Evolutionary conservation across 2,113 vertebrate species (phyloP).

Genomic region (Bubalus kerabau): DNA sequence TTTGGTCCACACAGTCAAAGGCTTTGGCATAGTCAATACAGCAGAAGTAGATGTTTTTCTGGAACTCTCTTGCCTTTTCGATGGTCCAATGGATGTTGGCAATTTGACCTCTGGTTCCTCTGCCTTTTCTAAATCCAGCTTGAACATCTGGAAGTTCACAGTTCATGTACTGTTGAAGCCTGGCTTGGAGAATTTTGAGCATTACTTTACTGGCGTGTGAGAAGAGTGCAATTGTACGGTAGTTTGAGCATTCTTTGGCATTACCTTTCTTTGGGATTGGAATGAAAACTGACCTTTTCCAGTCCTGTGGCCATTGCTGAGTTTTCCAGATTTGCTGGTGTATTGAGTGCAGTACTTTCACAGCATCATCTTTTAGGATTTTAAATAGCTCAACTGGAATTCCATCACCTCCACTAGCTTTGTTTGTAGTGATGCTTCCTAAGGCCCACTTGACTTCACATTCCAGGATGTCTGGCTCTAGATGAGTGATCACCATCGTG

Average conservation of each 20-base stretch:
- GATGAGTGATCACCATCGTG: background rate
- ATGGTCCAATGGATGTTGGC: background rate
- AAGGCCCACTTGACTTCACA: background rate
- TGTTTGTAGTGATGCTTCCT: background rate
- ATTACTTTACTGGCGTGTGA: background rate
- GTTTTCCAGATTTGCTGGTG: background rate
- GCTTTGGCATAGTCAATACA: background rate
- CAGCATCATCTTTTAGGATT: background rate
- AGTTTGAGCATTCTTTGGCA: background rate
- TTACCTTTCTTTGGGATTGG: background rate
- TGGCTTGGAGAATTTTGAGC: background rate
- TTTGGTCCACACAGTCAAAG: background rate
- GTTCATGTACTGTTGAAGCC: background rate
- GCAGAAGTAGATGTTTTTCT: background rate
- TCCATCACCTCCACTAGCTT: background rate
- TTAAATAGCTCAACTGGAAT: background rate
- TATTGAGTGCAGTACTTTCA: background rate
- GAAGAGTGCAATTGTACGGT: background rate
- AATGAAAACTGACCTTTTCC: background rate
- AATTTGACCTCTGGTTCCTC: background rate
- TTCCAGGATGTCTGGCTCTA: background rate
- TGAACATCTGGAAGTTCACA: background rate
- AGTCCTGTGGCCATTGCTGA: background rate
- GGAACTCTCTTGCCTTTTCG: background rate
- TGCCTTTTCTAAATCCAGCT: background rate